Conservation (phyloP, 2,113 vertebrate species). For the pig (Sus scrofa) region DNA sequence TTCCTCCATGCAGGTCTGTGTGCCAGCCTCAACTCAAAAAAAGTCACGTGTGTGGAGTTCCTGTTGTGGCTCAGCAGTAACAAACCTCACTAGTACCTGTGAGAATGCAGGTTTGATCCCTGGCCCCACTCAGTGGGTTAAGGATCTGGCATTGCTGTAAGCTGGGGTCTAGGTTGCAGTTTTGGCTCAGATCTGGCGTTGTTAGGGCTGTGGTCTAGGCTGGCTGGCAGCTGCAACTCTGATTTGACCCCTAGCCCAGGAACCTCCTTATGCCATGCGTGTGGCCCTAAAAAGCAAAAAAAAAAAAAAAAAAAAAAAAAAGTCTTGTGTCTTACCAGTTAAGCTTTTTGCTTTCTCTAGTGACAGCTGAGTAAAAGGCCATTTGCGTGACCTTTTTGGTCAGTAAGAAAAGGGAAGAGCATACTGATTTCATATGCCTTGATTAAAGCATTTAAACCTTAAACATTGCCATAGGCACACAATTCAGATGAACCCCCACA, state of each 20-base stretch:
- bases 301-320: neutral
- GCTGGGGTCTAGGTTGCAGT: too few relatives aligned
- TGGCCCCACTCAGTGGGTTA: too few relatives aligned
- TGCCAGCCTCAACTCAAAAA: neutral
- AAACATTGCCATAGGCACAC: neutral
- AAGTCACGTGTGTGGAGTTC: neutral
- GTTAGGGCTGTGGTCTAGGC: too few relatives aligned
- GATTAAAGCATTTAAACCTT: neutral
- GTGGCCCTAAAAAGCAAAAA: neutral
- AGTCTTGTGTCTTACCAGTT: neutral
- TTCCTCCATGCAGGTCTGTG: neutral
- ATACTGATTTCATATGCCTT: neutral
- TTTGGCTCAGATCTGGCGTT: too few relatives aligned
- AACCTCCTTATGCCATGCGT: too few relatives aligned
- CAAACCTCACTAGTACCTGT: too few relatives aligned
- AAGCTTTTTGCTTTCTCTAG: neutral
- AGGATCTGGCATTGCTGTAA: too few relatives aligned
- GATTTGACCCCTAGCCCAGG: too few relatives aligned
- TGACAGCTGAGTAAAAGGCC: neutral
- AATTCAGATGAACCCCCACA: neutral
- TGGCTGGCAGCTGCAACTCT: too few relatives aligned
- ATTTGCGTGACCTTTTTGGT: neutral
- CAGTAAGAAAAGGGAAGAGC: neutral
- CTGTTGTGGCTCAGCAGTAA: too few relatives aligned
- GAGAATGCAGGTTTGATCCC: too few relatives aligned